Evolutionary conservation across 2,113 vertebrate species (phyloP).

Genomic region (Pterocles gutturalis): DNA sequence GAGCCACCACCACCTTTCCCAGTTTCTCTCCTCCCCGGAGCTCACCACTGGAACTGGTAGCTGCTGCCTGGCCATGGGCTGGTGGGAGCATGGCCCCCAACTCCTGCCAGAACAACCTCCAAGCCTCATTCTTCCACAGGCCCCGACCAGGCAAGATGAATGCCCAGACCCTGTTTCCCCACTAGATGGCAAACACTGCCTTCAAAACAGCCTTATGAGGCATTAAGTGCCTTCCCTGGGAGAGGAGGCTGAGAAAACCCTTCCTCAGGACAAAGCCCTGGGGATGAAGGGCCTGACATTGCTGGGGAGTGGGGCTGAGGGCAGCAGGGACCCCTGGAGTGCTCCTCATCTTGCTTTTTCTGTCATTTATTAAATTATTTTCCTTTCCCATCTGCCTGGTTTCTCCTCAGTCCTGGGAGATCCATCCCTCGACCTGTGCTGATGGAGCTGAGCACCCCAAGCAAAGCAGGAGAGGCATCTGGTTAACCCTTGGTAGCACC

Average conservation of each 20-base stretch:
- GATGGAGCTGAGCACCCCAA: background rate
- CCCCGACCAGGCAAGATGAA: background rate
- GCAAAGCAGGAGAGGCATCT: background rate
- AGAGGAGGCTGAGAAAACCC: background rate
- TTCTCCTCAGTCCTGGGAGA: background rate
- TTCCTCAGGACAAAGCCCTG: background rate
- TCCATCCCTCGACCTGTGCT: rapidly evolving
- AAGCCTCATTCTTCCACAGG: background rate
- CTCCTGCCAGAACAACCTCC: background rate
- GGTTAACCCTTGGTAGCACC: background rate
- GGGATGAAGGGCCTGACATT: rapidly evolving
- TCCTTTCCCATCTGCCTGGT: background rate
- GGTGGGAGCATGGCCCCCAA: background rate
- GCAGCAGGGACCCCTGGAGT: rapidly evolving
- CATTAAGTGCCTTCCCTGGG: rapidly evolving
- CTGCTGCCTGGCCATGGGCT: background rate
- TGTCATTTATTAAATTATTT: background rate
- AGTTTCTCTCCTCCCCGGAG: rapidly evolving
- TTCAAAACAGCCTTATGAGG: background rate
- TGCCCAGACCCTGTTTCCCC: background rate
- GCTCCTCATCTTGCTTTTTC: background rate
- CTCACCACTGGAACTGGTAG: rapidly evolving
- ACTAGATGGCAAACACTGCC: slow-evolving; percentile 60
- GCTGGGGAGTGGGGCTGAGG: rapidly evolving
- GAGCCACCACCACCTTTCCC: background rate